Evolutionary conservation across 2,888 invertebrate species (phyloP).

Genomic region (Balanococcus diminutus): DNA sequence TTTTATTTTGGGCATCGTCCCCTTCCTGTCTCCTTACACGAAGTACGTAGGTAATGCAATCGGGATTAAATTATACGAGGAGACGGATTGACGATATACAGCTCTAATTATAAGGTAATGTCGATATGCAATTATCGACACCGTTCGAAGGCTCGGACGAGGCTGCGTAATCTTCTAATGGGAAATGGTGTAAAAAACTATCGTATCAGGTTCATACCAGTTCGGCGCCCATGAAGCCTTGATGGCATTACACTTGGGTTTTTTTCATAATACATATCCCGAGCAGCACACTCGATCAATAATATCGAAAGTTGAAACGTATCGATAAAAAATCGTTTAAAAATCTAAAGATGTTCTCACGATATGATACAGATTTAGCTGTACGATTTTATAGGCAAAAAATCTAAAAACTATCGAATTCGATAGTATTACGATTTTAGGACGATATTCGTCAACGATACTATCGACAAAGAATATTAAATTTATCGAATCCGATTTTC

Average conservation of each 20-base stretch:
- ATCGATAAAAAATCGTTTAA: too few relatives aligned
- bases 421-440: too few relatives aligned
- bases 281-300: background rate
- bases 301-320: too few relatives aligned
- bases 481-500: too few relatives aligned
- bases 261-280: background rate
- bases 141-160: background rate
- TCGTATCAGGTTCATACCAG: background rate
- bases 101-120: constrained; percentile 15
- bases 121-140: constrained; percentile 26
- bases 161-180: background rate
- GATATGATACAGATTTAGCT: too few relatives aligned
- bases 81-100: background rate
- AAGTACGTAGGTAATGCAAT: background rate
- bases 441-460: too few relatives aligned
- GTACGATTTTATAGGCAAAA: too few relatives aligned
- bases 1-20: background rate
- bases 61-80: background rate
- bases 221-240: background rate
- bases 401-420: too few relatives aligned
- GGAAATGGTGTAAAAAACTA: background rate
- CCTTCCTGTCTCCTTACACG: background rate
- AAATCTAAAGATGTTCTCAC: too few relatives aligned
- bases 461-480: too few relatives aligned
- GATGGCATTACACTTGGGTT: background rate